These are phyloP conservation scores for Carcinoscorpius rotundicauda DNA, from an alignment of 1,140 invertebrate species.

Conservation along the genomic window DNA sequence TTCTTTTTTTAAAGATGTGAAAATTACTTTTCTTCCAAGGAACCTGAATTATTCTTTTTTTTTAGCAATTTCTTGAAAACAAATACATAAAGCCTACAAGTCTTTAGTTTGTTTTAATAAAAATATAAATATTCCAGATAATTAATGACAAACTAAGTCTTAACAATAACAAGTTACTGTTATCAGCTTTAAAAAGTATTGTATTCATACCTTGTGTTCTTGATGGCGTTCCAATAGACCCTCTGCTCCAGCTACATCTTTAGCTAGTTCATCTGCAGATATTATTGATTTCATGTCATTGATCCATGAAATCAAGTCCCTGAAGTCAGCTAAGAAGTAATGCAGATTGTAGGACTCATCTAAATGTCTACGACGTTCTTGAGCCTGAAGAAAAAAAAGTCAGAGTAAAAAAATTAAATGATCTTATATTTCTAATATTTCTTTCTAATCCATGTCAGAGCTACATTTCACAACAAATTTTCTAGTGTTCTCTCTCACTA, in stretches of 20 bases:
- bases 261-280: constrained; percentile 92
- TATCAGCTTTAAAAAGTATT: background rate
- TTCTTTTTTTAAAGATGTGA: too few species aligned
- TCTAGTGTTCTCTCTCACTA: constrained; percentile 80
- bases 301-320: constrained; percentile 95
- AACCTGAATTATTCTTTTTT: too few species aligned
- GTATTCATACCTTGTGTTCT: constrained; percentile 62
- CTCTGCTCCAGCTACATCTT: constrained; percentile 96
- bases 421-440: too few species aligned
- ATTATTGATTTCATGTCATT: constrained; percentile 96
- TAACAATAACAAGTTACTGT: too few species aligned
- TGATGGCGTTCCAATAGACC: constrained; percentile 91
- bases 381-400: constrained; percentile 29
- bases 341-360: constrained; percentile 93
- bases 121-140: too few species aligned
- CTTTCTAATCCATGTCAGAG: constrained; percentile 38
- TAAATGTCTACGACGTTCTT: constrained; percentile 49
- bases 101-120: too few species aligned
- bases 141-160: background rate
- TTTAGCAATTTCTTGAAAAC: too few species aligned
- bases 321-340: constrained; percentile 90
- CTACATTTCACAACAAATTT: constrained; percentile 94
- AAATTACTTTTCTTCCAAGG: too few species aligned
- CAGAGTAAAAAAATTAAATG: too few species aligned
- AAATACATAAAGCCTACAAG: too few species aligned